A percentile compares a stretch with the other conserved stretches of the same genome.
Evolutionary conservation across 1,140 invertebrate species (phyloP).

Genomic region (Trichonephila inaurata): DNA sequence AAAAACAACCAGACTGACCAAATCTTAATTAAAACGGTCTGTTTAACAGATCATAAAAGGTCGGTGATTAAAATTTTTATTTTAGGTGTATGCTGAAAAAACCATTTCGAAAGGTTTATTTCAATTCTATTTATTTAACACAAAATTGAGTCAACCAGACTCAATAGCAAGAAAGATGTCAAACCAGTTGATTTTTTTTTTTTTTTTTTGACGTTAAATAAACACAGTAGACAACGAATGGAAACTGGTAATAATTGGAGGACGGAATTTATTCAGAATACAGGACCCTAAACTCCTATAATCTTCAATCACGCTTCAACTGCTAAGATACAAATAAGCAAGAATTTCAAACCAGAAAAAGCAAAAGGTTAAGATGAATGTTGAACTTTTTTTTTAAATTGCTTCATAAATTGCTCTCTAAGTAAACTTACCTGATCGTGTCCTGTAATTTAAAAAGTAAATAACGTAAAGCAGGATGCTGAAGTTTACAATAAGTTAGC

Average conservation of each 20-base stretch:
- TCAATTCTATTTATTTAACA: not conserved
- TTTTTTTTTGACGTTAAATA: not conserved
- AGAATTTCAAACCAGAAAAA: not conserved
- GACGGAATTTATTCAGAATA: not conserved
- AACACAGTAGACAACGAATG: not conserved
- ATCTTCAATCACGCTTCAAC: not conserved
- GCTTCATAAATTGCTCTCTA: not conserved
- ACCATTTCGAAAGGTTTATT: not conserved
- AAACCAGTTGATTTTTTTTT: not conserved
- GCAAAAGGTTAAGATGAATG: not conserved
- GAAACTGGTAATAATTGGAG: not conserved
- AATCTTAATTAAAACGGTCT: too few relatives aligned
- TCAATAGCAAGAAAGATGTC: not conserved
- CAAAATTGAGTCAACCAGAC: not conserved
- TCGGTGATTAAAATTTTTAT: too few relatives aligned
- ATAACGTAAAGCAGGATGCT: not conserved
- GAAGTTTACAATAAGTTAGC: not conserved
- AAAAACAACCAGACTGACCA: too few relatives aligned
- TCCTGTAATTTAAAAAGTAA: not conserved
- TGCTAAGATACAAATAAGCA: not conserved
- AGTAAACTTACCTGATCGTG: not conserved
- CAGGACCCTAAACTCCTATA: not conserved
- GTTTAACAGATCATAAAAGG: too few relatives aligned
- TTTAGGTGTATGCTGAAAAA: not conserved
- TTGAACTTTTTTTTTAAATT: not conserved